Evolutionary conservation across 2,113 vertebrate genomes (phyloP).

Genomic region (Bolborhynchus lineola): DNA sequence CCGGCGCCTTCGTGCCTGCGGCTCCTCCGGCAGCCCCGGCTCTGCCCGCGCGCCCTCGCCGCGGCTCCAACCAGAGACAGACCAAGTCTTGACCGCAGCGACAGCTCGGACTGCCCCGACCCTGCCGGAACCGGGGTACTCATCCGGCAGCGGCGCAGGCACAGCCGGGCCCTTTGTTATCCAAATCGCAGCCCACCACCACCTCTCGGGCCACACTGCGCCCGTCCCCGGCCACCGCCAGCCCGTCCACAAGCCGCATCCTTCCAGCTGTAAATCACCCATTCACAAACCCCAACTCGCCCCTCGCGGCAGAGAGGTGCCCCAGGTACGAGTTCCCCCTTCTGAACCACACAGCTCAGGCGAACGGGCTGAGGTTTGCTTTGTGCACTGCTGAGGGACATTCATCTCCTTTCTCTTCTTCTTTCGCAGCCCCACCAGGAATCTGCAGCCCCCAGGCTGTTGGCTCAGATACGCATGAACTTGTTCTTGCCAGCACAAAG

Average conservation of each 20-base stretch:
- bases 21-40: not conserved
- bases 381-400: not conserved
- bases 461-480: not conserved
- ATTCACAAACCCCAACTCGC: not conserved
- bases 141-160: not conserved
- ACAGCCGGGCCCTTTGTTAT: slow-evolving; percentile 42
- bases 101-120: slow-evolving; percentile 6
- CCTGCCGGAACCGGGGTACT: slow-evolving; percentile 9
- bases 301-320: not conserved
- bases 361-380: not conserved
- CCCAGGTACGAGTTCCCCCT: not conserved
- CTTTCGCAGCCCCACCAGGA: not conserved
- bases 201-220: slow-evolving; percentile 16
- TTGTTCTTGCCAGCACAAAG: not conserved
- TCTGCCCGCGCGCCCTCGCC: not conserved
- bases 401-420: not conserved
- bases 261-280: not conserved
- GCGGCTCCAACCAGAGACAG: not conserved
- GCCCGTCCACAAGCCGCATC: not conserved
- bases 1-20: not conserved
- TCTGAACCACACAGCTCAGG: not conserved
- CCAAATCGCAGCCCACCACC: not conserved
- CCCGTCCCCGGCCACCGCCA: not conserved
- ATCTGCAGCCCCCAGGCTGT: not conserved
- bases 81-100: slow-evolving; percentile 25